Conservation (phyloP, 1,140 invertebrate genomes). For the Drosophila murphyi region DNA sequence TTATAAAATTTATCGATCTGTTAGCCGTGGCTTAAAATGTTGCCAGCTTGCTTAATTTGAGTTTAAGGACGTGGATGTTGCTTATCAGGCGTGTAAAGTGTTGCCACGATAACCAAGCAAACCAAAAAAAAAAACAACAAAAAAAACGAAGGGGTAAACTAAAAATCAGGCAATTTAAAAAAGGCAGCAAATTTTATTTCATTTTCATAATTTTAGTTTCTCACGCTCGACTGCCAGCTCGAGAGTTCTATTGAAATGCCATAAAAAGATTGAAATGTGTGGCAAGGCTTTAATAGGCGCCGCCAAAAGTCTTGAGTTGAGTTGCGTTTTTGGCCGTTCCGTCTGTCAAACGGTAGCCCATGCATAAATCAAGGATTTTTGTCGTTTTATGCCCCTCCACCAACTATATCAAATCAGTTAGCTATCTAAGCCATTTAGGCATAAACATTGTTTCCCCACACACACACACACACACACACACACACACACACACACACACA, state of each 20-base stretch:
- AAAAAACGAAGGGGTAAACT: background rate
- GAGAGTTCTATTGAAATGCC: slow-evolving; percentile 78
- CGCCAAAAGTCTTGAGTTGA: slow-evolving; percentile 47
- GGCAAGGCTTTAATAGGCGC: slow-evolving; percentile 75
- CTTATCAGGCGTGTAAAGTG: slow-evolving; percentile 49
- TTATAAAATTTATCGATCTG: slow-evolving; percentile 81
- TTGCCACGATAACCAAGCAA: slow-evolving; percentile 58
- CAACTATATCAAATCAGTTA: slow-evolving; percentile 62
- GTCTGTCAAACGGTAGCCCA: slow-evolving; percentile 79
- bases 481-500: slow-evolving; percentile 49
- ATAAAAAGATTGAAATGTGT: slow-evolving; percentile 75
- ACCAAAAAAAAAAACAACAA: slow-evolving; percentile 32
- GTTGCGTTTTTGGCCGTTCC: slow-evolving; percentile 29
- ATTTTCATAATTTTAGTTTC: slow-evolving; percentile 73
- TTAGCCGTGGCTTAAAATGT: slow-evolving; percentile 63
- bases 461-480: slow-evolving; percentile 13
- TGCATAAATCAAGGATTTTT: slow-evolving; percentile 82
- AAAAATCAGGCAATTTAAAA: slow-evolving; percentile 10
- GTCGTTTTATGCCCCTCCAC: slow-evolving; percentile 42
- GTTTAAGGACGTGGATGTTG: slow-evolving; percentile 26
- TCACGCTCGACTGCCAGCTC: slow-evolving; percentile 32
- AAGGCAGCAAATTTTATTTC: slow-evolving; percentile 53
- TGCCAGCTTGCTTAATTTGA: slow-evolving; percentile 34
- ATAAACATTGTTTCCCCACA: slow-evolving; percentile 75
- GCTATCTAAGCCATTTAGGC: slow-evolving; percentile 70